Base-by-base conservation (phyloP, 1,140 invertebrate genomes). In the Leptopilina boulardi region DNA sequence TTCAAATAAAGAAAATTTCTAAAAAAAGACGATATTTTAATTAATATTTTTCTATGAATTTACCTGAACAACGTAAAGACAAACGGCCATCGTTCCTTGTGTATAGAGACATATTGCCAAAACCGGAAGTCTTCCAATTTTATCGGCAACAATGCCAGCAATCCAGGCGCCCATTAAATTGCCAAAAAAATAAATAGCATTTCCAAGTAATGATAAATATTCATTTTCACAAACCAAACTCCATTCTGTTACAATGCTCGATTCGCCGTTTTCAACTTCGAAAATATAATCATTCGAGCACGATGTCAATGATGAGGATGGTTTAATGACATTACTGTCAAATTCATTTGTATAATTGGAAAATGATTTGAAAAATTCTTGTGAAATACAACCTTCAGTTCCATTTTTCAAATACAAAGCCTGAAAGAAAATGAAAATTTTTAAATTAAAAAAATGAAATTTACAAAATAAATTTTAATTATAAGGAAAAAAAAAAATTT, bases 111-210 rank as follows among this genome's bases (percentile, higher is more conserved):
- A 91, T 6, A 92, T 80, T 15, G 93, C 86, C 77, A 93, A 86
- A 0, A 92, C 84, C 38, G 89, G 90, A 80, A 91, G 91, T 70
- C 92, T 86, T 0, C 92, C 92, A 82, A 91, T 91, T 44, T 89
- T 89, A 84, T 94, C 93, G 1, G 91, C 87, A 19, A 93, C 74
- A 38, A 91, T 79, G 26, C 93, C 93, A 79, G 92, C 90, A 5
- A 93, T 51, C 41, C 92, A 84, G 2, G 92, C 92, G 11, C 93
- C 93, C 44, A 93, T 78, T 81, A 93, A 89, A 0, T 93, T 89
- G 0, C 92, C 92, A 21, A 83, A 75, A 70, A 91, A 91, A 79
- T 93, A 93, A 23, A 92, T 84, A 5, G 91, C 91, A 0, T 89
- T 88, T 0, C 91, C 88, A 23, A 92, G 84, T 21, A 83, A 86